phyloP scores from a whole-genome alignment of 2,113 vertebrate species.

The Microcebus lehilahytsara region DNA sequence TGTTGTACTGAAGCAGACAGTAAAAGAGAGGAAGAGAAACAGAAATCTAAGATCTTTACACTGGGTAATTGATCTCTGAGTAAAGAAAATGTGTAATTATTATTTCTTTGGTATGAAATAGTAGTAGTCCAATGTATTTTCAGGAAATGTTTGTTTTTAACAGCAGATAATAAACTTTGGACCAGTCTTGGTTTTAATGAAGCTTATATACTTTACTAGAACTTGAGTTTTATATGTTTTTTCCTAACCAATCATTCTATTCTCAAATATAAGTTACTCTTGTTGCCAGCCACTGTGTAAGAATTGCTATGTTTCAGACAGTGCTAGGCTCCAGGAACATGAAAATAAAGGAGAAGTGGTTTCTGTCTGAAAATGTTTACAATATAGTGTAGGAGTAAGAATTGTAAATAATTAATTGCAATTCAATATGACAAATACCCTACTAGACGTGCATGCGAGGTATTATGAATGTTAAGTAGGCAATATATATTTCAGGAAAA shows the following conservation, averaged over 20 bases:
- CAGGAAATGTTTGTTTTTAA: not conserved
- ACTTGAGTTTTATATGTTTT: not conserved
- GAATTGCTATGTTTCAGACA: not conserved
- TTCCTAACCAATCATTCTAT: not conserved
- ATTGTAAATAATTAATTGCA: constrained; percentile 20
- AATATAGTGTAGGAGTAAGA: not conserved
- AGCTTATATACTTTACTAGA: not conserved
- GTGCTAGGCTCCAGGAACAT: not conserved
- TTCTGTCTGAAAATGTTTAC: not conserved
- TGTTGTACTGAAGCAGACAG: not conserved
- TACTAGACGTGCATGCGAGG: not conserved
- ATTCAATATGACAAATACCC: not conserved
- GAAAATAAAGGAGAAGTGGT: constrained; percentile 1
- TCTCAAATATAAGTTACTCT: constrained; percentile 3
- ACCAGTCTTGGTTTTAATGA: not conserved
- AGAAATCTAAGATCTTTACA: not conserved
- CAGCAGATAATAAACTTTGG: constrained; percentile 9
- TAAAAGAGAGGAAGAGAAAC: not conserved
- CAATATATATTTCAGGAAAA: constrained; percentile 3
- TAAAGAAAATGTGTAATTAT: constrained; percentile 14
- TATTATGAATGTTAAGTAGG: not conserved
- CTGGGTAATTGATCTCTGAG: not conserved
- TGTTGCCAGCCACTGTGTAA: not conserved
- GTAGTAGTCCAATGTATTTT: constrained; percentile 31
- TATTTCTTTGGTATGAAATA: constrained; percentile 31